Percentiles rank a stretch among this genome's conserved stretches.
Evolutionary conservation across 2,113 vertebrate species (phyloP).

Genomic region (Naja naja): DNA sequence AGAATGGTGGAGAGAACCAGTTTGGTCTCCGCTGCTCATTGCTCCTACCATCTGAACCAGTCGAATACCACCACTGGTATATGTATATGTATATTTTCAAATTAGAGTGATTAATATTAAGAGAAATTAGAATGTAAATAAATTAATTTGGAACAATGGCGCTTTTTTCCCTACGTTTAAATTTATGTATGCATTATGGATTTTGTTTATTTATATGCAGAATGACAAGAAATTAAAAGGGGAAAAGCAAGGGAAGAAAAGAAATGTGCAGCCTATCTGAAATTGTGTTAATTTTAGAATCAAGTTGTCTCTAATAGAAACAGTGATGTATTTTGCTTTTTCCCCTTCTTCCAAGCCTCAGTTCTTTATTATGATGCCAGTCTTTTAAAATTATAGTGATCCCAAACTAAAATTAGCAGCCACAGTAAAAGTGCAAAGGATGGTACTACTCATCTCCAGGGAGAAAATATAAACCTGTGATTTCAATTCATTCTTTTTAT

Average conservation of each 20-base stretch:
- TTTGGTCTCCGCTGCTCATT: too few species aligned
- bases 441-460: not conserved
- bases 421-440: not conserved
- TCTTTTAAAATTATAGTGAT: not conserved
- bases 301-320: constrained; percentile 7
- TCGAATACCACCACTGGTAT: too few species aligned
- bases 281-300: not conserved
- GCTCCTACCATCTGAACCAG: too few species aligned
- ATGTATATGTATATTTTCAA: too few species aligned
- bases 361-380: not conserved
- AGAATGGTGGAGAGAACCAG: too few species aligned
- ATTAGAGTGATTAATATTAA: constrained; percentile 66
- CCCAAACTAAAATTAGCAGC: not conserved
- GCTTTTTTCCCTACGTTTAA: not conserved
- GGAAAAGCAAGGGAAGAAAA: not conserved
- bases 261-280: not conserved
- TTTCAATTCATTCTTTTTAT: not conserved
- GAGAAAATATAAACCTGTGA: not conserved
- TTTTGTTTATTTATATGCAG: constrained; percentile 56
- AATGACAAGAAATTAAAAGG: constrained; percentile 34
- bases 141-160: constrained; percentile 45
- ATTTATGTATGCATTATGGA: constrained; percentile 24
- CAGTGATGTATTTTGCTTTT: constrained; percentile 23
- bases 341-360: not conserved
- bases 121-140: constrained; percentile 61